Conservation (phyloP, 2,113 vertebrate genomes). For the Lepus europaeus region DNA sequence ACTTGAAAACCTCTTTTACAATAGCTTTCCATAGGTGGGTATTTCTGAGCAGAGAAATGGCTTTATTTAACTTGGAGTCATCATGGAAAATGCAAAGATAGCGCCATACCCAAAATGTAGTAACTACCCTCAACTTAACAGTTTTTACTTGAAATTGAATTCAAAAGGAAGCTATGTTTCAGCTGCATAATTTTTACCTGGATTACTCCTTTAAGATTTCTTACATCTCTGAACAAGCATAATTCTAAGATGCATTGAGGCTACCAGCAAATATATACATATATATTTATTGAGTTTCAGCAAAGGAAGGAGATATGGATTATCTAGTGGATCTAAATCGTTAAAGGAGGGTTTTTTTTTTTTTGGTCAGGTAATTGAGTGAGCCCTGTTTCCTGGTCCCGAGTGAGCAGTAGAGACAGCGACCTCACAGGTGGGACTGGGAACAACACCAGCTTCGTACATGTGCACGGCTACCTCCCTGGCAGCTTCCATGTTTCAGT, state of each 20-base stretch:
- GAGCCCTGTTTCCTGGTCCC: conserved; percentile 36
- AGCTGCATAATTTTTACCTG: background rate
- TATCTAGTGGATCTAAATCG: conserved; percentile 61
- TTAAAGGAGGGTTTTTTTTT: conserved; percentile 40
- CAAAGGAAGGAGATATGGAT: conserved; percentile 55
- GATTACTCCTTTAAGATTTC: background rate
- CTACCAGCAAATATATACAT: conserved; percentile 58
- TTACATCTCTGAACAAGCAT: background rate
- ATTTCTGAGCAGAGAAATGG: conserved; percentile 21
- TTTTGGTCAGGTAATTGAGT: conserved; percentile 42
- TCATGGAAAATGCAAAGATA: background rate
- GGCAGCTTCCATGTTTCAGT: conserved; percentile 12
- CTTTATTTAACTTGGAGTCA: background rate
- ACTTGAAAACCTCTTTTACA: background rate
- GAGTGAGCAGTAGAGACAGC: background rate
- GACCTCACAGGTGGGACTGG: background rate
- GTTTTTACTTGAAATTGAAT: conserved; percentile 42
- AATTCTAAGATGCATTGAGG: conserved; percentile 36
- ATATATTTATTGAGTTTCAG: conserved; percentile 63
- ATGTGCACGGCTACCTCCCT: background rate
- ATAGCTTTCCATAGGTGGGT: background rate
- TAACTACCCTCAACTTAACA: background rate
- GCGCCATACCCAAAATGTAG: background rate
- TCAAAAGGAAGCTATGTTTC: background rate
- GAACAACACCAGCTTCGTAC: conserved; percentile 50